Base-by-base conservation (phyloP, 2,888 invertebrate species). In the Nymphalis polychloros region DNA sequence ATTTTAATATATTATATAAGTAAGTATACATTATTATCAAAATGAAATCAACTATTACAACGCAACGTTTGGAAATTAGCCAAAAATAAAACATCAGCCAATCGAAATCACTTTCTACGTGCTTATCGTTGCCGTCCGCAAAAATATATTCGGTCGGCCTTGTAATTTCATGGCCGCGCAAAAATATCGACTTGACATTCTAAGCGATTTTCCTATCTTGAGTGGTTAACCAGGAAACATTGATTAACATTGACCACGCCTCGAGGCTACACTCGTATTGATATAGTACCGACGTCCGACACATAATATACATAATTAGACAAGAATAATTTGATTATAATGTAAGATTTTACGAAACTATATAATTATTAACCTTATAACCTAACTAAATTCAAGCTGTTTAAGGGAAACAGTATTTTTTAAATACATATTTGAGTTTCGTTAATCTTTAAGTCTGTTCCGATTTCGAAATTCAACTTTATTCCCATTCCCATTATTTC, bases 161-260 rank as follows among this genome's bases (percentile, higher is more conserved):
- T 91, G 90, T 84, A 79, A 82, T 76, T 86, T 89, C 91, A 90
- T 80, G 90, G 91, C 80, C 89, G 85, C 81, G 89, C 90, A 88
- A 90, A 92, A 92, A 91, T 92, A 92, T 87, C 89, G 86, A 88
- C 65, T 84, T 90, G 88, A 90, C 90, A 90, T 90, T 90, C 89
- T 88, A 90, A 86, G 87, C 83, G 86, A 87, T 90, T 90, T 89
- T 87, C 89, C 89, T 89, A 90, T 90, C 86, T 86, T 83, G 82
- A 85, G 86, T 86, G 84, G 86, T 84, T 87, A 84, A 89, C 90
- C 89, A 91, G 91, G 91, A 91, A 91, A 87, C 85, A 78, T 72
- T 78, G 83, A 83, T 84, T 85, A 84, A 84, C 84, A 86, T 84
- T 86, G 86, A 87, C 89, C 88, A 87, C 84, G 81, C 85, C 85